Base-by-base conservation (phyloP, 1,140 invertebrate genomes). In the Bombus terrestris region DNA sequence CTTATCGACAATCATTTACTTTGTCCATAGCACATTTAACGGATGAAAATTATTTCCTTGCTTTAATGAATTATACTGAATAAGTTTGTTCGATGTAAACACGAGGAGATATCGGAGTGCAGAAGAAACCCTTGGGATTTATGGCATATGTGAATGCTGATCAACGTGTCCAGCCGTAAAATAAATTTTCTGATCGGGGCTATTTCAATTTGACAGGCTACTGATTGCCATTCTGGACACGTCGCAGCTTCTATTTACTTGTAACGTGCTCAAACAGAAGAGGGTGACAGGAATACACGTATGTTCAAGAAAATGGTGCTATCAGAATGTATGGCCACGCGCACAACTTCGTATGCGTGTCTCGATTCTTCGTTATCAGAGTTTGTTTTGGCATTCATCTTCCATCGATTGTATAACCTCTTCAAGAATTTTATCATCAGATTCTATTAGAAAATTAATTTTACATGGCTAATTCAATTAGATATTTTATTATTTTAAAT, bases 141-240 rank as follows among this genome's bases (percentile, higher is more conserved):
- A 0, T 4, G 32, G 35, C 64, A 59, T 69, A 73, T n/a, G 28
- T 3, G n/a, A 68, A 37, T n/a, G 32, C 53, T 37, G 62, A 69
- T 25, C 79, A 59, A 59, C 47, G 35, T 43, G 62, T 69, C n/a
- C 80, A 69, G 76, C 66, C 73, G 57, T 37, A 85, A 68, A 69
- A 77, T 78, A 76, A 84, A 85, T 69, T 53, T 57, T 3, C 5
- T 25, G 73, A 88, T 53, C 59, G 28, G 35, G 41, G 76, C 35
- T 39, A 64, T 85, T 77, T 88, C 88, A 71, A 77, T 77, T 88
- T 72, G 47, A 68, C 53, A 78, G 81, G 43, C 77, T n/a, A 64
- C 73, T 53, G 59, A 73, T 85, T 66, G 75, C 82, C 76, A 81
- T 68, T 85, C 73, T 84, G 78, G 28, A 82, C 74, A 88, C 83